Evolutionary conservation across 2,797 vertebrate species (phyloP).

Genomic region (Sebastes kiyomatsui): DNA sequence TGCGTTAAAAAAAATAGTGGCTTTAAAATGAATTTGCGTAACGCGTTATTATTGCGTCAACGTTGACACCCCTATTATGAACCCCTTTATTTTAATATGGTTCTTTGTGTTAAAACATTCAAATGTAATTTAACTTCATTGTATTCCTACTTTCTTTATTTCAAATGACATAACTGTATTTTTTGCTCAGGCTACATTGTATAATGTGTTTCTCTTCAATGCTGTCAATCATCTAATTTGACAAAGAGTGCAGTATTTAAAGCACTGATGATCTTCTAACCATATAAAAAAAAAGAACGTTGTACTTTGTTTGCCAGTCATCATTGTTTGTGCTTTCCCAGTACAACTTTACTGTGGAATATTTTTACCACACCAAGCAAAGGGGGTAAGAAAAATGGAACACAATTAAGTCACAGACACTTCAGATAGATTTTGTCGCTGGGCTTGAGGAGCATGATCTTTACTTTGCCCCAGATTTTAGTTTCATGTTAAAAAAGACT

Average conservation of each 20-base stretch:
- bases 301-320: background rate
- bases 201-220: background rate
- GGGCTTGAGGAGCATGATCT: slow-evolving; percentile 42
- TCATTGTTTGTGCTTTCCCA: slow-evolving; percentile 3
- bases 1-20: too few species aligned
- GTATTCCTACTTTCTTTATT: background rate
- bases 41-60: too few species aligned
- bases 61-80: background rate
- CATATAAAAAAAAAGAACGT: background rate
- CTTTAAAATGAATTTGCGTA: too few species aligned
- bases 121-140: background rate
- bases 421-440: slow-evolving; percentile 41
- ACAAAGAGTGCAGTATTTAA: background rate
- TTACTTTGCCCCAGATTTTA: slow-evolving; percentile 57
- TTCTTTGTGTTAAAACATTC: background rate
- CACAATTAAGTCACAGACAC: slow-evolving; percentile 11
- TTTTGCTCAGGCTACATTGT: background rate
- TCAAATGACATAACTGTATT: background rate
- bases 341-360: background rate
- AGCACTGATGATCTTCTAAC: background rate
- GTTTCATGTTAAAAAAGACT: slow-evolving; percentile 44
- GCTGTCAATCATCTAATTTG: background rate
- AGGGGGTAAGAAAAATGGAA: background rate
- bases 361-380: slow-evolving; percentile 2
- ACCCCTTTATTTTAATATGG: background rate